A percentile compares a stretch with the other conserved stretches of the same genome.
Conservation (phyloP, 1,140 invertebrate species). For the Radopholus similis region DNA sequence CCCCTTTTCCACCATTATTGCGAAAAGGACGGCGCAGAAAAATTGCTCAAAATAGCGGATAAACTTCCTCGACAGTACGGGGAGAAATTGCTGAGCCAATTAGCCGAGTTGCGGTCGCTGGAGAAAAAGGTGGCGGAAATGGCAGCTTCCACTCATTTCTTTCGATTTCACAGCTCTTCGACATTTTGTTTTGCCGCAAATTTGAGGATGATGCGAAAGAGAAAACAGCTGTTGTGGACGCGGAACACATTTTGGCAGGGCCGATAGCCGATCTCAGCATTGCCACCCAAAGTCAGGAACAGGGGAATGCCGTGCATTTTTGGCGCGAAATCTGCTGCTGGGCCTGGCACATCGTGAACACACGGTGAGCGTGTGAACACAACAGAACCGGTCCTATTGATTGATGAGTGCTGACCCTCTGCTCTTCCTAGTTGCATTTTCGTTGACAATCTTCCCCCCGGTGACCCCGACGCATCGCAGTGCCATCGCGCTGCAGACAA, state of each 20-base stretch:
- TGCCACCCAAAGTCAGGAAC: not conserved
- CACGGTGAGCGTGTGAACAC: constrained; percentile 62
- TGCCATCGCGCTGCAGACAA: not conserved
- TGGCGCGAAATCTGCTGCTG: constrained; percentile 48
- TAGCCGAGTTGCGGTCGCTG: constrained; percentile 2
- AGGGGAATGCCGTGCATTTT: not conserved
- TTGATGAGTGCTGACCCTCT: no score
- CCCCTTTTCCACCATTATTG: constrained; percentile 17
- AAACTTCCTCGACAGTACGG: constrained; percentile 7
- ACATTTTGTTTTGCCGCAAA: not conserved
- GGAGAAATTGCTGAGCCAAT: constrained; percentile 12
- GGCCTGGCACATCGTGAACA: constrained; percentile 74
- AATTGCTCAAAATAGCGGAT: not conserved
- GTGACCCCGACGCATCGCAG: not conserved
- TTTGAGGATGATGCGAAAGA: no score
- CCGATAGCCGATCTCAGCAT: no score
- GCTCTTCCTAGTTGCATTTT: constrained; percentile 64
- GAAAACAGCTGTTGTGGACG: no score
- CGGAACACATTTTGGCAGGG: not conserved
- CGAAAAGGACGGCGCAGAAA: not conserved
- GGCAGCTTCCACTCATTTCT: not conserved
- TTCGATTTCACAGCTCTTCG: constrained; percentile 10
- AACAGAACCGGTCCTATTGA: no score
- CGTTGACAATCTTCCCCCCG: constrained; percentile 41
- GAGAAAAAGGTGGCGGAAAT: constrained; percentile 9